Conservation (phyloP, 2,797 vertebrate genomes). For the Zalophus californianus region DNA sequence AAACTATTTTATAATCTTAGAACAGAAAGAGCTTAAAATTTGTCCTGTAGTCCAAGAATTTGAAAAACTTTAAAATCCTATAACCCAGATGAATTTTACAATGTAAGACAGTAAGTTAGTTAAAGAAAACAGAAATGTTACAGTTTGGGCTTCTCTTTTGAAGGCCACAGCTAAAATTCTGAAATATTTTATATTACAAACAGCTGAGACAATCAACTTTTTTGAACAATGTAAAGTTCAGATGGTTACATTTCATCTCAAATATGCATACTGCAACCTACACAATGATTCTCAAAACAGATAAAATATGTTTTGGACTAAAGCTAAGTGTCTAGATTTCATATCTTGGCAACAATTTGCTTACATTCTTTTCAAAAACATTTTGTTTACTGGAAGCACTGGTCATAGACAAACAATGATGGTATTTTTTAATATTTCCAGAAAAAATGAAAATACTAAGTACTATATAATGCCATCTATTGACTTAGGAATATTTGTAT, state of each 20-base stretch:
- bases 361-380: conserved; percentile 93
- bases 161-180: conserved; percentile 61
- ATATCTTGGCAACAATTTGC: conserved; percentile 89
- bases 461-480: conserved; percentile 87
- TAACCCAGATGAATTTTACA: conserved; percentile 57
- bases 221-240: conserved; percentile 68
- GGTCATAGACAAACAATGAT: conserved; percentile 89
- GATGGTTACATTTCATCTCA: conserved; percentile 63
- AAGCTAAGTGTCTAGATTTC: conserved; percentile 87
- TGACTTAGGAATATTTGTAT: conserved; percentile 88
- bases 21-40: conserved; percentile 38
- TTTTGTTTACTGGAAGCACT: conserved; percentile 94
- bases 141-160: conserved; percentile 14
- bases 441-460: conserved; percentile 85
- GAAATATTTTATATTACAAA: conserved; percentile 60
- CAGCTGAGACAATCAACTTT: conserved; percentile 73
- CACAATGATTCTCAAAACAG: conserved; percentile 75
- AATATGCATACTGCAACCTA: conserved; percentile 79
- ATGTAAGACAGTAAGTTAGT: neutral
- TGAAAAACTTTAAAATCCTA: conserved; percentile 56
- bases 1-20: conserved; percentile 36
- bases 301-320: conserved; percentile 83
- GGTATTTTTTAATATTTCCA: conserved; percentile 87
- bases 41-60: conserved; percentile 23
- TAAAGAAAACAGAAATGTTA: conserved; percentile 55